Conservation (phyloP, 2,888 invertebrate genomes). For the Apantesis nais region DNA sequence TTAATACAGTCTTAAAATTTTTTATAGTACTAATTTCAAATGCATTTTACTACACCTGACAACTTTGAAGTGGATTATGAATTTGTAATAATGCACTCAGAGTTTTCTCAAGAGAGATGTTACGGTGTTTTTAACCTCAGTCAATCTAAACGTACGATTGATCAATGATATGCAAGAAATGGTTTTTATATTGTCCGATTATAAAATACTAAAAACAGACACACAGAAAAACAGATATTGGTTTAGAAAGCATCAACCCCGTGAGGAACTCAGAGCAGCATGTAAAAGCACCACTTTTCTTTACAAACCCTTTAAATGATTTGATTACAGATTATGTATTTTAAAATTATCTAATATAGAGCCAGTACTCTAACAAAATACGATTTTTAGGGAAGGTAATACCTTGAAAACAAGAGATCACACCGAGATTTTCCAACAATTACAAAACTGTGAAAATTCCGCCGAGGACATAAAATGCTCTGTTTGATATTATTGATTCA, state of each 20-base stretch:
- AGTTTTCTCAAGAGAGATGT: background rate
- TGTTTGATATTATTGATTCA: background rate
- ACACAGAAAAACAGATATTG: too few relatives aligned
- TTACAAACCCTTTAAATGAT: too few relatives aligned
- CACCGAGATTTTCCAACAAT: background rate
- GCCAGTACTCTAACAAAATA: too few relatives aligned
- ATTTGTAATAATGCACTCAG: conserved; percentile 27
- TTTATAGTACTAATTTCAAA: conserved; percentile 42
- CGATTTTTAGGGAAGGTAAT: too few relatives aligned
- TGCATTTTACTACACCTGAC: conserved; percentile 46
- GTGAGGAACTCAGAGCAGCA: too few relatives aligned
- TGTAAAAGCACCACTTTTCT: too few relatives aligned
- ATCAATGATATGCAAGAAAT: too few relatives aligned
- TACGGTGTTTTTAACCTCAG: background rate
- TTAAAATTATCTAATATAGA: too few relatives aligned
- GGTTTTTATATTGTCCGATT: background rate
- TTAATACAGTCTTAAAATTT: conserved; percentile 28
- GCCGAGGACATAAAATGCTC: background rate
- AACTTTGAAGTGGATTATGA: conserved; percentile 41
- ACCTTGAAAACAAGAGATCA: background rate
- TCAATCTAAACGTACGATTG: background rate
- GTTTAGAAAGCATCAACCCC: background rate
- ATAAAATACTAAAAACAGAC: background rate
- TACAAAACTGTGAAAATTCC: background rate
- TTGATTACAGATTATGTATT: too few relatives aligned